These are phyloP conservation scores for Zaprionus nigranus DNA, from an alignment of 1,140 invertebrate species.

Conservation along the genomic window DNA sequence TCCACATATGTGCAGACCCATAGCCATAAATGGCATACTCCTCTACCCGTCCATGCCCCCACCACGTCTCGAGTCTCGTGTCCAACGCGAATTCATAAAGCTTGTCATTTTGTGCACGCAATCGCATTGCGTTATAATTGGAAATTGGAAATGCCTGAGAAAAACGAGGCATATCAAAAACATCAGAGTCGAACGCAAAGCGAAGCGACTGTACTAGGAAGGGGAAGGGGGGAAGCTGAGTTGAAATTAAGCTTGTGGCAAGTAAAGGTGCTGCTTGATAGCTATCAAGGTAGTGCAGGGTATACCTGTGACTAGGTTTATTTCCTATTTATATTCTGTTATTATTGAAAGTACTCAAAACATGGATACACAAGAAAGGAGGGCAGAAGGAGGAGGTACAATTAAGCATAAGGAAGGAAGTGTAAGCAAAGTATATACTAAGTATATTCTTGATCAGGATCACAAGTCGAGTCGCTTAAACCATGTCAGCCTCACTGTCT, in stretches of 20 bases:
- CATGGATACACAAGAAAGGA: too few species aligned
- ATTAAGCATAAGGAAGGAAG: too few species aligned
- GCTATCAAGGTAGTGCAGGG: too few species aligned
- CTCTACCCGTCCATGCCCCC: neutral
- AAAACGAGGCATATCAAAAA: constrained; percentile 22
- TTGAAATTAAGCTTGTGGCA: neutral
- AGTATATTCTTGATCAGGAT: too few species aligned
- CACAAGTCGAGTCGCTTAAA: too few species aligned
- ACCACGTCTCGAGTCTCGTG: constrained; percentile 36
- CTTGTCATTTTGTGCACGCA: constrained; percentile 81
- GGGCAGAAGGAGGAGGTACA: too few species aligned
- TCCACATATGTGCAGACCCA: neutral
- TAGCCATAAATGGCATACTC: neutral
- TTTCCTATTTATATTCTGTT: too few species aligned
- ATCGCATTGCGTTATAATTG: constrained; percentile 77
- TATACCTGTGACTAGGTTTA: too few species aligned
- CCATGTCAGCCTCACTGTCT: too few species aligned
- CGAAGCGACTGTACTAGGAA: neutral
- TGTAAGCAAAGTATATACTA: too few species aligned
- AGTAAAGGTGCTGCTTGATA: too few species aligned
- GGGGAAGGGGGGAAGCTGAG: neutral
- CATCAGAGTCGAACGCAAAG: neutral
- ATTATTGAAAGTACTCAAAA: too few species aligned
- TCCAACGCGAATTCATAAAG: constrained; percentile 73
- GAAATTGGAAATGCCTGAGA: constrained; percentile 75